Base-by-base conservation (phyloP, 2,797 vertebrate species). In the Momotus momota region DNA sequence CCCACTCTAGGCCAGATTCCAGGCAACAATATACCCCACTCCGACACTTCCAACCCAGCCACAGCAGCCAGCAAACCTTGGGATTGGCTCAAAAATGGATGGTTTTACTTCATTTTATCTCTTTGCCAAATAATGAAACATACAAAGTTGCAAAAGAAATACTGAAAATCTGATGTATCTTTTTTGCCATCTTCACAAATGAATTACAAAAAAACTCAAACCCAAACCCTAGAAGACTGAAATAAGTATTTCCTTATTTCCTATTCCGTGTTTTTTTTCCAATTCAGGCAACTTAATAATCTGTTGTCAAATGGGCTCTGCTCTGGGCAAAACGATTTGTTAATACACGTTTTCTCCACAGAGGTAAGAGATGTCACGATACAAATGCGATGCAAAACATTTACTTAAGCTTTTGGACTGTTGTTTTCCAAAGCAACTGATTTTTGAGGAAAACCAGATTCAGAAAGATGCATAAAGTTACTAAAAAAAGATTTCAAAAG, bases 91-190 rank as follows among this genome's bases (percentile, higher is more conserved):
- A 60, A 61, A 52, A 5, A 12, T 3, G 65, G 49, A 61, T 65
- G 75, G 58, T 71, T 85, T 64, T 38, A 70, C 77, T 80, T 77
- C 52, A 40, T 78, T 67, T 73, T n/a, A 29, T 51, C 77, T 54
- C 80, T 58, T 91, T 78, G 85, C 85, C 93, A 95, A 81, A 90
- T 17, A 95, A 75, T 31, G 40, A 71, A 91, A 79, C 69, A 75
- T 4, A 54, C 12, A 6, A 64, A 83, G 52, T 35, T 93, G 73
- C 79, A 88, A 49, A 51, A 91, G 86, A 66, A 92, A 88, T 38
- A 43, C 88, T 72, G 58, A 88, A 83, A 90, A 88, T n/a, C 77
- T 3, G 0, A 72, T 41, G 46, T 46, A 46, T 70, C 43, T 78
- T 78, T 70, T 57, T 49, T 92, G 81, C 81, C 74, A 22, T 41